Evolutionary conservation across 2,888 invertebrate species (phyloP), one percentile per base, ranked within the genome.

Genomic region (Diarsia mendica): DNA sequence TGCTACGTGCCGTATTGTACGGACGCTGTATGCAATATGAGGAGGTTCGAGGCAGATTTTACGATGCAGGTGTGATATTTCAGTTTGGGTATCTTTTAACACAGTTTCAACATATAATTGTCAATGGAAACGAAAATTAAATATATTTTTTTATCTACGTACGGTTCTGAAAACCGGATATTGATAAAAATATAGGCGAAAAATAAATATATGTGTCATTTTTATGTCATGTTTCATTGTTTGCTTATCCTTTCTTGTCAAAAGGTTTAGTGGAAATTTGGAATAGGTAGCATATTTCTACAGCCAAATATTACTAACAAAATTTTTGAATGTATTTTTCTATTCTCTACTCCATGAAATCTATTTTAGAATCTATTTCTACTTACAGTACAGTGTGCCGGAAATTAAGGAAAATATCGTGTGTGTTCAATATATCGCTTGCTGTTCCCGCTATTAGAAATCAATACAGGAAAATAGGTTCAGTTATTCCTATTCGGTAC

Each of bases 1-100:
- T 83, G 79, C 67, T 83, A 83, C 80, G 80, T 80, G 80, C 63
- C 67, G 48, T 77, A 78, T 71, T 67, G 67, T 83, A 71, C 64
- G 71, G 61, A 65, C 55, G 79, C 71, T 33, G 70, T 18, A 23
- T 80, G 84, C 79, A 83, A 53, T 67, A 67, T 83, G 84, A 64
- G 66, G 23, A 65, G 28, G 44, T 60, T 80, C 51, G 67, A n/a
- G 67, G 48, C 33, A 46, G 67, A 63, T 55, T 81, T 63, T 55
- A 53, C 44, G 33, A 79, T 76, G 77, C 63, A 75, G 55, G 66
- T 63, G n/a, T 66, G 39, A 61, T 65, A 61, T 63, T 61, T 28
- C 44, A 55, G 11, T 48, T 64, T 33, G 53, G 20, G 9, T 48
- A n/a, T n/a, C 4, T 49, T 49, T 23, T 8, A 44, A n/a, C 61